These are phyloP conservation scores for Poecilia velifera DNA, from an alignment of 2,797 vertebrate genomes.

Conservation along the genomic window DNA sequence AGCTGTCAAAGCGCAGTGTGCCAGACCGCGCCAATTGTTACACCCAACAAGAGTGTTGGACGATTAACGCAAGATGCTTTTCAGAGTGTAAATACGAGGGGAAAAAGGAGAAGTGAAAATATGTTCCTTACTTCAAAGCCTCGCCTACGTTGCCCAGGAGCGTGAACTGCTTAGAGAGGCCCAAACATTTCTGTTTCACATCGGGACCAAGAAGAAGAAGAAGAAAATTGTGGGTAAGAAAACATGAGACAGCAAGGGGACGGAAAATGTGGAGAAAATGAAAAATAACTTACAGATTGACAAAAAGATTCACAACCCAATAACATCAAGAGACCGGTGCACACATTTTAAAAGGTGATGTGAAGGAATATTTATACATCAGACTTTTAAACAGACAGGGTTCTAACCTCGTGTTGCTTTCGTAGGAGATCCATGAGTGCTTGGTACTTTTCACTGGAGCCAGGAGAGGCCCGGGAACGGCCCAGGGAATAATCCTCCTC, in stretches of 20 bases:
- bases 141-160: conserved; percentile 85
- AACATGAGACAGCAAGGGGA: conserved; percentile 1
- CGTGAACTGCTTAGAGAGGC: conserved; percentile 85
- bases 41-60: neutral
- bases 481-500: conserved; percentile 86
- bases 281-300: neutral
- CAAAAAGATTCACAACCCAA: conserved; percentile 1
- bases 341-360: neutral
- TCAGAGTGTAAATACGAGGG: neutral
- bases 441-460: conserved; percentile 82
- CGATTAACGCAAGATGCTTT: neutral
- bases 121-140: conserved; percentile 84
- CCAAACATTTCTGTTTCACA: conserved; percentile 84
- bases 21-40: neutral
- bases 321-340: neutral
- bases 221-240: neutral
- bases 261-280: neutral
- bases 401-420: conserved; percentile 85
- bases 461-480: conserved; percentile 80
- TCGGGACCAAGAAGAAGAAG: conserved; percentile 7
- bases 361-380: neutral
- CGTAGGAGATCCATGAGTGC: conserved; percentile 86
- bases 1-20: neutral
- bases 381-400: neutral
- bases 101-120: neutral